Evolutionary conservation across 1,140 invertebrate species (phyloP).

Genomic region (Sinella curviseta): DNA sequence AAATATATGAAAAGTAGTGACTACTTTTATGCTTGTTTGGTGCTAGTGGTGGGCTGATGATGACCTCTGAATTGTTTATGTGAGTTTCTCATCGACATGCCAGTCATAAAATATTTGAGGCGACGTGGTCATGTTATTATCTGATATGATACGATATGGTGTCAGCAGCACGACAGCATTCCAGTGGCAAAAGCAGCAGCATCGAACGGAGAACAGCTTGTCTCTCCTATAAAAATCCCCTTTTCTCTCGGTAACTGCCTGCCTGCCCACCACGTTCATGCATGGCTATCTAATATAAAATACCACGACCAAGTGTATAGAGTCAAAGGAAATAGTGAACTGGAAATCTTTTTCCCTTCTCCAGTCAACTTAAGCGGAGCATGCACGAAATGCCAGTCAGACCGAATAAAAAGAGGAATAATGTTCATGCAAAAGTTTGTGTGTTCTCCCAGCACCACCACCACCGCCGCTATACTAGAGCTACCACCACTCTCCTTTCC

Average conservation of each 20-base stretch:
- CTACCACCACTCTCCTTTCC: too few relatives aligned
- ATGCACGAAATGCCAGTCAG: background rate
- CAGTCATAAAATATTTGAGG: conserved; percentile 10
- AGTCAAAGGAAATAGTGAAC: background rate
- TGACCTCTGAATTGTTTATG: conserved; percentile 14
- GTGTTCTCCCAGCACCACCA: background rate
- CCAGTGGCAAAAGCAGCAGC: background rate
- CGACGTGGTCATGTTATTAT: background rate
- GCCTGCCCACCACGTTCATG: too few relatives aligned
- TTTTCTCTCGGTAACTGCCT: background rate
- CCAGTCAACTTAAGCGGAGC: background rate
- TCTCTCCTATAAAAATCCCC: background rate
- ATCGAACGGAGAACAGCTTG: conserved; percentile 10
- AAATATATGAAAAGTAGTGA: too few relatives aligned
- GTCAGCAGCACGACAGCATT: background rate
- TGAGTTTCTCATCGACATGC: conserved; percentile 16
- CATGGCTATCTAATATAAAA: too few relatives aligned
- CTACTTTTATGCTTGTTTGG: background rate
- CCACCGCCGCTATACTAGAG: too few relatives aligned
- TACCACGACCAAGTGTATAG: too few relatives aligned
- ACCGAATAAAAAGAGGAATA: too few relatives aligned
- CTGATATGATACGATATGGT: background rate
- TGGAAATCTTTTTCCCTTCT: background rate
- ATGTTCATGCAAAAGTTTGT: background rate
- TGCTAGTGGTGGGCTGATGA: background rate